phyloP scores from a whole-genome alignment of 2,113 vertebrate species.

The Brachyistius frenatus region DNA sequence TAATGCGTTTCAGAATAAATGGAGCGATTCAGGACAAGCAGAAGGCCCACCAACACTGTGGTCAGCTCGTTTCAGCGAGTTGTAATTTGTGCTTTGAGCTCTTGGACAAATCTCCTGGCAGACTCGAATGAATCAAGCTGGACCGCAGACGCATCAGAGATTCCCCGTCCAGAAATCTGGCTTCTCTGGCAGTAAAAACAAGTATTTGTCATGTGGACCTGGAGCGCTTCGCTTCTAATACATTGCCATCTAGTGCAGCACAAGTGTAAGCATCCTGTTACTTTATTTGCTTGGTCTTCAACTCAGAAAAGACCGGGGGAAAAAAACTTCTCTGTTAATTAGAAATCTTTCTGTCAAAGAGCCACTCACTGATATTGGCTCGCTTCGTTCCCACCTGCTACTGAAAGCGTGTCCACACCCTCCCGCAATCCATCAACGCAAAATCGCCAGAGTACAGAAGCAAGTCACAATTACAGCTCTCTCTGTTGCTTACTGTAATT shows the following conservation, averaged over 20 bases:
- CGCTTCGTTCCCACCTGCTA: slow-evolving; percentile 59
- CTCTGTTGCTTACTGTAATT: slow-evolving; percentile 38
- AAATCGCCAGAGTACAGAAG: slow-evolving; percentile 43
- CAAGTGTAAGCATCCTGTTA: slow-evolving; percentile 23
- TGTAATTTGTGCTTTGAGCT: slow-evolving; percentile 48
- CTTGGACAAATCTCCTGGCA: slow-evolving; percentile 56
- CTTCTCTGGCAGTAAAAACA: slow-evolving; percentile 45
- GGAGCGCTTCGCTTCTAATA: slow-evolving; percentile 22
- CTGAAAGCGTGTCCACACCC: slow-evolving; percentile 55
- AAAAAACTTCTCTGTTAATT: slow-evolving; percentile 47
- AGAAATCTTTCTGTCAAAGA: slow-evolving; percentile 60
- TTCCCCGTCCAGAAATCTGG: slow-evolving; percentile 52
- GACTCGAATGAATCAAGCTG: slow-evolving; percentile 53
- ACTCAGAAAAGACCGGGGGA: slow-evolving; percentile 11
- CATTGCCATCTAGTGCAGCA: slow-evolving; percentile 9
- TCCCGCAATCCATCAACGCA: slow-evolving; percentile 31
- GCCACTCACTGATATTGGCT: slow-evolving; percentile 55
- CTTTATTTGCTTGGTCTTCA: slow-evolving; percentile 35
- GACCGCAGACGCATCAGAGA: slow-evolving; percentile 29
- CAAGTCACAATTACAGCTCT: slow-evolving; percentile 54
- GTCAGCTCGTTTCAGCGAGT: slow-evolving; percentile 51
- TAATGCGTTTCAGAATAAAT: slow-evolving; percentile 13
- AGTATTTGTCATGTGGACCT: slow-evolving; percentile 21
- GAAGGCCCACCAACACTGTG: slow-evolving; percentile 42
- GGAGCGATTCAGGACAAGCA: slow-evolving; percentile 23